Base-by-base conservation (phyloP, 2,797 vertebrate genomes). In the Channallabes apus region DNA sequence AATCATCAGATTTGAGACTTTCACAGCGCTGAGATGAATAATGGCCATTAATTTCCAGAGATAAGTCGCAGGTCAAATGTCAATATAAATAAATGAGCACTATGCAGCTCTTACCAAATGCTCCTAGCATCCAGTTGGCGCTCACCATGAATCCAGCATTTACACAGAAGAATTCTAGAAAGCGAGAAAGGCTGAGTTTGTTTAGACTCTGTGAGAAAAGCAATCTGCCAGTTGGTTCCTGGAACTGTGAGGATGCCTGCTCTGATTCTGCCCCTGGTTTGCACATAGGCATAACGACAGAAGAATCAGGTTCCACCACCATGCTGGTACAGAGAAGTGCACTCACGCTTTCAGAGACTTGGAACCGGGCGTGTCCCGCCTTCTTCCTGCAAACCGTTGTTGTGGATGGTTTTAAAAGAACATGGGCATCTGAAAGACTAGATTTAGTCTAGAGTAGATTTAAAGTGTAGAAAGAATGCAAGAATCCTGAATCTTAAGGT, bases 151-250 rank as follows among this genome's bases (percentile, higher is more conserved):
- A 93, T 32, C 94, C 96, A 82, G 92, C 95, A 24, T 95, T 95
- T 18, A 96, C 95, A 96, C 96, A 96, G 92, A 98, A 96, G 88
- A 96, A 94, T 7, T 95, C 95, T 0, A 95, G 92, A 89, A 96
- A 88, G 0, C 88, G 85, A 56, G 94, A 93, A 80, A 94, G 89
- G 0, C 94, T 91, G 67, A 93, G 90, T 85, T 92, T 93, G 61
- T 93, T 91, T 46, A 78, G 90, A 77, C 90, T 89, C 77, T 92
- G 89, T 24, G 87, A 86, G 81, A 90, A 86, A 75, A 41, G 54
- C 8, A 11, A 41, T 6, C 20, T 61, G 51, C 46, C n/a, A 6
- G 77, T 82, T 1, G 58, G 35, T 3, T 35, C 69, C 59, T 71
- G 64, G 46, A 69, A 65, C 14, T 61, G 59, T 38, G 85, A 87